Evolutionary conservation across 2,113 vertebrate species (phyloP).

Genomic region (Holacanthus passer): DNA sequence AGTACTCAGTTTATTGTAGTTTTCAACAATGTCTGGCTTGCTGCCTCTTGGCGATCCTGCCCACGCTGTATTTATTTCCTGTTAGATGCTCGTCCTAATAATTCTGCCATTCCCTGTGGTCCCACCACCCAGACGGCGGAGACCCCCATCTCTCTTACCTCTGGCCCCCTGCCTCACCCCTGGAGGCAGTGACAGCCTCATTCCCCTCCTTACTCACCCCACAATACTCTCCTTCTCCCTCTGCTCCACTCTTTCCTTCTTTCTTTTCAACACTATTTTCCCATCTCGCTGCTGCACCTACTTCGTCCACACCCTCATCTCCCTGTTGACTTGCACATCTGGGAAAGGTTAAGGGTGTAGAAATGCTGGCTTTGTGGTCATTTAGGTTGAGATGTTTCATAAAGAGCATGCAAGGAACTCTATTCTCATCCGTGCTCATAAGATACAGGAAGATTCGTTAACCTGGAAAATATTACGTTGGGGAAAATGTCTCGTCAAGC

Average conservation of each 20-base stretch:
- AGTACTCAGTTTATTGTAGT: slow-evolving; percentile 54
- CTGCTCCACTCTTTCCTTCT: slow-evolving; percentile 35
- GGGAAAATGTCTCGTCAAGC: neutral
- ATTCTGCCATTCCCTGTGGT: slow-evolving; percentile 71
- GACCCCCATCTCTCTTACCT: slow-evolving; percentile 58
- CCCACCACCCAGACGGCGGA: slow-evolving; percentile 72
- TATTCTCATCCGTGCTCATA: neutral
- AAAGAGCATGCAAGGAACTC: slow-evolving; percentile 20
- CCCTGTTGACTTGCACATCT: slow-evolving; percentile 64
- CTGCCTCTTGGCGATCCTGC: slow-evolving; percentile 61
- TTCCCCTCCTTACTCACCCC: slow-evolving; percentile 29
- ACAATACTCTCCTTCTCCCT: slow-evolving; percentile 44
- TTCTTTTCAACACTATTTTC: slow-evolving; percentile 39
- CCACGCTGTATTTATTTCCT: slow-evolving; percentile 77
- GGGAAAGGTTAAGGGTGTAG: slow-evolving; percentile 60
- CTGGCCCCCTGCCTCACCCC: slow-evolving; percentile 47
- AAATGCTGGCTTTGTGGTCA: slow-evolving; percentile 41
- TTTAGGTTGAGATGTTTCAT: slow-evolving; percentile 42
- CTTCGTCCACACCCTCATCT: slow-evolving; percentile 59
- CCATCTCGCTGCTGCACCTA: slow-evolving; percentile 54
- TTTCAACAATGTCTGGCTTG: slow-evolving; percentile 60
- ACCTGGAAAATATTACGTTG: neutral
- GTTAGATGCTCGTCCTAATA: slow-evolving; percentile 73
- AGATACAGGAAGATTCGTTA: slow-evolving; percentile 7
- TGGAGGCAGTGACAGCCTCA: slow-evolving; percentile 55